Conservation (phyloP, 2,113 vertebrate species). For the Lophochroa leadbeateri region DNA sequence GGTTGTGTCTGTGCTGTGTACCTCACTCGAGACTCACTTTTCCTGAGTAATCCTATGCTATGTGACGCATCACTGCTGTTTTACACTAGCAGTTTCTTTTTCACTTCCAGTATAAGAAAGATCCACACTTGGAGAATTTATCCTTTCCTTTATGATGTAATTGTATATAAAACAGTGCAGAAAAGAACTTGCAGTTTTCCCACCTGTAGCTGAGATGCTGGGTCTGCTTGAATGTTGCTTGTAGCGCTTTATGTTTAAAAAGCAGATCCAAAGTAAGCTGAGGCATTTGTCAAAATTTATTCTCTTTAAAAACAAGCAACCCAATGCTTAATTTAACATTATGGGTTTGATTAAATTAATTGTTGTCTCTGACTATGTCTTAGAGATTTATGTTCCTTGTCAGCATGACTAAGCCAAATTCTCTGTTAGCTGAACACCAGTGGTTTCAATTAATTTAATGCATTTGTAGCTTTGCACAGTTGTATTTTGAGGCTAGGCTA, state of each 20-base stretch:
- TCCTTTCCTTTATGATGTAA: background rate
- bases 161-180: background rate
- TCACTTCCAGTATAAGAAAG: background rate
- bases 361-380: background rate
- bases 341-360: background rate
- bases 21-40: background rate
- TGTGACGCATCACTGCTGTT: background rate
- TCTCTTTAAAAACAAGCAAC: background rate
- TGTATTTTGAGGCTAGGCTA: background rate
- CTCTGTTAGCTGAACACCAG: background rate
- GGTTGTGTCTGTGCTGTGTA: background rate
- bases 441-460: background rate
- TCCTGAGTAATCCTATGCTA: background rate
- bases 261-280: background rate
- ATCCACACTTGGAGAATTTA: background rate
- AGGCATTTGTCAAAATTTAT: background rate
- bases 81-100: constrained; percentile 22
- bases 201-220: background rate
- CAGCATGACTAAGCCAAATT: background rate
- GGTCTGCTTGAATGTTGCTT: background rate
- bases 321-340: background rate
- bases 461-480: background rate
- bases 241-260: background rate
- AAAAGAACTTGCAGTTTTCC: background rate
- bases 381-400: background rate